A percentile compares a stretch with the other conserved stretches of the same genome.
These are phyloP conservation scores for Catostylus mosaicus DNA, from an alignment of 30 jellyfish, hydroid and myxozoan species.

Conservation along the genomic window DNA sequence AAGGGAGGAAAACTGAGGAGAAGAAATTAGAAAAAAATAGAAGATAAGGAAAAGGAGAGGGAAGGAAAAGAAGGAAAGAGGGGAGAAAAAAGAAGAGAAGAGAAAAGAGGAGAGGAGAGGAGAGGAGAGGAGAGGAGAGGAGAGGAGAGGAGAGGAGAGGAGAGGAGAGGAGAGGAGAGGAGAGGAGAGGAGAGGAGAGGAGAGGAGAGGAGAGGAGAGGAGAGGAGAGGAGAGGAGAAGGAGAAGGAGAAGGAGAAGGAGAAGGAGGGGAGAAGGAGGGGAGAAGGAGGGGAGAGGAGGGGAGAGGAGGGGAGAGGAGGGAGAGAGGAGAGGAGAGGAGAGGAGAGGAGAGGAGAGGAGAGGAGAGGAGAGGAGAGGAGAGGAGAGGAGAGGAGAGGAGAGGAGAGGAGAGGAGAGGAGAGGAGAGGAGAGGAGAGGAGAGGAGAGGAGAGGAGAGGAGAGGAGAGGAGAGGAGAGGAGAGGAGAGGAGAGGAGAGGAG, in stretches of 20 bases:
- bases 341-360: background rate
- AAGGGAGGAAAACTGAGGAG: too few species aligned
- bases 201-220: background rate
- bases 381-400: too few species aligned
- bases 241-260: background rate
- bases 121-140: too few species aligned
- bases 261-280: background rate
- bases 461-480: too few species aligned
- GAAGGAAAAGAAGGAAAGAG: background rate
- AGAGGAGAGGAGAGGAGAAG: too few species aligned
- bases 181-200: background rate
- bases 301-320: background rate
- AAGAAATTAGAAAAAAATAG: background rate
- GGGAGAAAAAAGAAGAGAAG: background rate
- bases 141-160: background rate
- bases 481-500: too few species aligned
- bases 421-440: too few species aligned
- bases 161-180: background rate
- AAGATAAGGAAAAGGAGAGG: background rate
- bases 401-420: too few species aligned
- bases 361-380: too few species aligned
- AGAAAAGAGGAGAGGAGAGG: background rate
- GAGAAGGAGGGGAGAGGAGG: background rate
- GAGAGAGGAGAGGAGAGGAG: background rate
- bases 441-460: too few species aligned